Evolutionary conservation across 2,113 vertebrate genomes (phyloP).

Genomic region (Calypte anna): DNA sequence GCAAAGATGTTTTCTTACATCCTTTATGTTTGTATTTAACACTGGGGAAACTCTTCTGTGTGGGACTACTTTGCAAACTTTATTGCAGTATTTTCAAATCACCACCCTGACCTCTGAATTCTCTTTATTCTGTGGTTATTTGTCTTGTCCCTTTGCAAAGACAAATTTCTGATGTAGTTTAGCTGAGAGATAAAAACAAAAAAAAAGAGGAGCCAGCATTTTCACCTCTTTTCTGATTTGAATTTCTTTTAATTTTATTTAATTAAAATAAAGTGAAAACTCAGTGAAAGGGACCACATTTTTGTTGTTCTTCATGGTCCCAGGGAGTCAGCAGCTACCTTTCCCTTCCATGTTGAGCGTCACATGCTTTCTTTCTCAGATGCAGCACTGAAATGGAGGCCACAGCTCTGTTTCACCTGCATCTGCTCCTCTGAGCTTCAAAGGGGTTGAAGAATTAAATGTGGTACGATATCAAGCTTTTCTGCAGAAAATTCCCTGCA

Average conservation of each 20-base stretch:
- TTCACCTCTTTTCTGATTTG: not conserved
- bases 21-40: conserved; percentile 59
- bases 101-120: conserved; percentile 30
- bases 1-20: conserved; percentile 45
- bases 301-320: not conserved
- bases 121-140: conserved; percentile 16
- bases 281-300: not conserved
- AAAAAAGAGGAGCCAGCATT: not conserved
- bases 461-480: not conserved
- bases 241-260: not conserved
- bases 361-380: not conserved
- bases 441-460: not conserved
- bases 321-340: conserved; percentile 16
- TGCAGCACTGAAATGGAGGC: conserved; percentile 19
- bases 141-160: conserved; percentile 36
- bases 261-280: not conserved
- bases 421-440: not conserved
- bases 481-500: not conserved
- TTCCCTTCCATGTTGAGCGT: not conserved
- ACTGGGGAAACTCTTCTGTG: conserved; percentile 46
- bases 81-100: conserved; percentile 41
- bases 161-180: conserved; percentile 8
- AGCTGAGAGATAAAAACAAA: not conserved
- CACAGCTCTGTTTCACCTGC: conserved; percentile 28
- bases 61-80: conserved; percentile 22